Evolutionary conservation across 2,113 vertebrate species (phyloP), one percentile per base, ranked within the genome.

Genomic region (Alligator sinensis): DNA sequence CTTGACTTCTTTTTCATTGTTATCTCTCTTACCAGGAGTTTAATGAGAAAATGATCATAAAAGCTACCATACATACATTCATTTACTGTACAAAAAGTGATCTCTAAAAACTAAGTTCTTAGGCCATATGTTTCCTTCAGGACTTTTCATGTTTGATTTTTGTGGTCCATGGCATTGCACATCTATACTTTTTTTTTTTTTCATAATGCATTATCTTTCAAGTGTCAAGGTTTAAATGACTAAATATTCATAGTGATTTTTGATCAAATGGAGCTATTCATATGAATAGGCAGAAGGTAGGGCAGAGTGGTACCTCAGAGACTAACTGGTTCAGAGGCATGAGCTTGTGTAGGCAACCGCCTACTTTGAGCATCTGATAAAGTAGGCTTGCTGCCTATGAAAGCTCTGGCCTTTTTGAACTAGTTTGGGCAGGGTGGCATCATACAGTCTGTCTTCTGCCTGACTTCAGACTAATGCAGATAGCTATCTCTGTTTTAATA

Each of bases 21-120:
- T 4, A 21, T 79, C 80, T 27, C 55, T 94, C 72, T 87, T 82
- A 89, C 82, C 77, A 93, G 91, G 88, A 77, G 80, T 47, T 84
- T 96, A 91, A 92, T 82, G 63, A 90, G 77, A 76, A 72, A 74
- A 63, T 68, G 38, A 68, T 95, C 30, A 70, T 77, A 91, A 90
- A 75, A 93, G 91, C 68, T 55, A 91, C 3, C 9, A 61, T 84
- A 58, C 90, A 94, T 87, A 80, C 59, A 47, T 47, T 47, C 47
- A 47, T 47, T 88, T 93, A 63, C n/a, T 82, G 75, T 84, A 66
- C 47, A 83, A 16, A 27, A 68, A 75, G 34, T 34, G 34, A 34
- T 34, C 34, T 34, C 34, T 34, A 34, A 34, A 34, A 34, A 34
- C 34, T 34, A 34, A 34, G 4, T 34, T 34, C 34, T 34, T 34